A percentile compares a stretch with the other conserved stretches of the same genome.
Evolutionary conservation across 1,140 invertebrate genomes (phyloP).

Genomic region (Nasonia giraulti): DNA sequence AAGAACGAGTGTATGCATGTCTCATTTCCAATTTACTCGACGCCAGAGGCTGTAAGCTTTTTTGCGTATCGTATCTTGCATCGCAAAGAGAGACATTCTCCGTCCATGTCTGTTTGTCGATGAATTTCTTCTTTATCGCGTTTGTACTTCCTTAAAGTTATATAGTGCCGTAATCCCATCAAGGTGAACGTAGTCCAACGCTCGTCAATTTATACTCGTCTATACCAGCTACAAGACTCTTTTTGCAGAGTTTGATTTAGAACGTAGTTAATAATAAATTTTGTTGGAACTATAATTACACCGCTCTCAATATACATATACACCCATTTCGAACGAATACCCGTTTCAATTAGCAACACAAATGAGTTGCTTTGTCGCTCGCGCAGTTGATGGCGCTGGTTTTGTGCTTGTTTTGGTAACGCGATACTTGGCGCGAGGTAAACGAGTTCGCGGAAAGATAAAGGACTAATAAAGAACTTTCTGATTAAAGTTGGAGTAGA

Average conservation of each 20-base stretch:
- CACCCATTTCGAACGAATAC: neutral
- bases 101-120: neutral
- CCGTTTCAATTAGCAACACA: neutral
- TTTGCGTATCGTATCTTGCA: neutral
- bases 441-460: neutral
- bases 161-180: neutral
- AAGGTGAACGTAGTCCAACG: neutral
- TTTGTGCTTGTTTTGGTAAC: neutral
- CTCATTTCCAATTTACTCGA: neutral
- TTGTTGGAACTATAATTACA: too few relatives aligned
- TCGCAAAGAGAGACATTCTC: neutral
- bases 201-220: too few relatives aligned
- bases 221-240: too few relatives aligned
- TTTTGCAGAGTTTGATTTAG: too few relatives aligned
- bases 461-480: neutral
- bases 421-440: neutral
- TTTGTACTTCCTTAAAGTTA: neutral
- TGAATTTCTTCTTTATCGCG: slow-evolving; percentile 1
- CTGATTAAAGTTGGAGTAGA: neutral
- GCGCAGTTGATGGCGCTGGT: too few relatives aligned
- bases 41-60: neutral
- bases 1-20: neutral
- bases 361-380: neutral
- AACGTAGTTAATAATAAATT: too few relatives aligned
- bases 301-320: too few relatives aligned